Conservation (phyloP, 2,113 vertebrate genomes). For the Tragelaphus scriptus region DNA sequence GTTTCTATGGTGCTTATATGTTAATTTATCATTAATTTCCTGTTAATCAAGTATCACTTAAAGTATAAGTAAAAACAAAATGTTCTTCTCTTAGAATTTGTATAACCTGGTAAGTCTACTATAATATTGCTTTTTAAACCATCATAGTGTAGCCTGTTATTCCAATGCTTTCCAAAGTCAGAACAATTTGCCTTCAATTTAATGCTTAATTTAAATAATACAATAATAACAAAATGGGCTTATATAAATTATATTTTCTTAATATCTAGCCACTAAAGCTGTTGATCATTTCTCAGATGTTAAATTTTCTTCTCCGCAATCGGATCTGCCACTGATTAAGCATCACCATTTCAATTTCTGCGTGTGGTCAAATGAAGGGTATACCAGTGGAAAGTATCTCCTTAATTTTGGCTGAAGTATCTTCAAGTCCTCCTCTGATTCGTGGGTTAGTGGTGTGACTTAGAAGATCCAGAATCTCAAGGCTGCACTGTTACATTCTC, state of each 20-base stretch:
- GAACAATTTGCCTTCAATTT: background rate
- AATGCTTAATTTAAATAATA: background rate
- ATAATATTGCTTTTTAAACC: background rate
- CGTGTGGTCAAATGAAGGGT: accelerated
- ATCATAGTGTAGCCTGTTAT: background rate
- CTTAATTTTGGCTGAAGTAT: background rate
- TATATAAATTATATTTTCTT: background rate
- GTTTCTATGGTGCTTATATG: background rate
- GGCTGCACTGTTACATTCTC: accelerated
- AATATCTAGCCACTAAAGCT: background rate
- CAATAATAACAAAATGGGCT: background rate
- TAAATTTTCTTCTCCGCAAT: background rate
- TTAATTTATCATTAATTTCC: background rate
- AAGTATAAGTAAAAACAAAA: background rate
- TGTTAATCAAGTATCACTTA: background rate
- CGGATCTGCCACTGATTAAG: background rate
- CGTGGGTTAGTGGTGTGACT: background rate
- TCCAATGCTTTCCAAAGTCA: background rate
- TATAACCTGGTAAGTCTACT: background rate
- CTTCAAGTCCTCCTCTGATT: background rate
- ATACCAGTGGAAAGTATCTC: background rate
- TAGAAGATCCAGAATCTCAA: background rate
- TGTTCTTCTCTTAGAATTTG: background rate
- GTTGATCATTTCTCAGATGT: background rate
- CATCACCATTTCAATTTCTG: background rate